These are phyloP conservation scores for Hypercompe scribonia DNA, from an alignment of 2,888 invertebrate genomes.

Conservation along the genomic window DNA sequence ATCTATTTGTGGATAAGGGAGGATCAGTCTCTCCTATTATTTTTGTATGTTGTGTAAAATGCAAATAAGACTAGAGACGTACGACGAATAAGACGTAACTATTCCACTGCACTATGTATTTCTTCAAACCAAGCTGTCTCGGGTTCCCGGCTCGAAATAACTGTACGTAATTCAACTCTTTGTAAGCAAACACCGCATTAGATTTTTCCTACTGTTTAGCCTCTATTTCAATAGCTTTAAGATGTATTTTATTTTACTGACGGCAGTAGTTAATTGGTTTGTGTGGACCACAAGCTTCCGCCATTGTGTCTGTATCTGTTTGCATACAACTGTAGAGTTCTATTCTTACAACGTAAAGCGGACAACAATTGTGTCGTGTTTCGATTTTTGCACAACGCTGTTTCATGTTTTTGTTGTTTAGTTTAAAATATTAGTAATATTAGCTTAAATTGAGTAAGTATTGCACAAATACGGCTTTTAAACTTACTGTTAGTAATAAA, in stretches of 20 bases:
- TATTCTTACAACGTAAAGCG: slow-evolving; percentile 46
- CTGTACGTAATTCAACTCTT: slow-evolving; percentile 64
- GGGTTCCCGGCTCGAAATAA: slow-evolving; percentile 61
- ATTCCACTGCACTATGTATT: slow-evolving; percentile 22
- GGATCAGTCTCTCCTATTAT: not conserved
- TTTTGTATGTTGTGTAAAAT: not conserved
- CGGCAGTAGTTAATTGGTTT: slow-evolving; percentile 24
- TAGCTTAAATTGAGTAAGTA: not conserved
- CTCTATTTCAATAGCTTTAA: slow-evolving; percentile 48
- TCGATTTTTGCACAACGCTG: slow-evolving; percentile 35
- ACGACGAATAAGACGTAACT: slow-evolving; percentile 1
- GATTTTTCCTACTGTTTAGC: slow-evolving; percentile 37
- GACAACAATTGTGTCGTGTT: slow-evolving; percentile 38
- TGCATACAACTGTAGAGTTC: slow-evolving; percentile 54
- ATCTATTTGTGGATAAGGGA: no score
- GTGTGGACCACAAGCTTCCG: slow-evolving; percentile 69
- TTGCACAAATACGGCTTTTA: not conserved
- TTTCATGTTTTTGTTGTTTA: not conserved
- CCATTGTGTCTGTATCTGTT: slow-evolving; percentile 59
- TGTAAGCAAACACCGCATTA: slow-evolving; percentile 45
- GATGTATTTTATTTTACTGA: slow-evolving; percentile 37
- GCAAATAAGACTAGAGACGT: no score
- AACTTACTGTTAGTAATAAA: not conserved
- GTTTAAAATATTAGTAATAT: not conserved
- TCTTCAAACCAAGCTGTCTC: slow-evolving; percentile 50